Conservation (phyloP, 2,888 invertebrate species). For the Xylota sylvarum region DNA sequence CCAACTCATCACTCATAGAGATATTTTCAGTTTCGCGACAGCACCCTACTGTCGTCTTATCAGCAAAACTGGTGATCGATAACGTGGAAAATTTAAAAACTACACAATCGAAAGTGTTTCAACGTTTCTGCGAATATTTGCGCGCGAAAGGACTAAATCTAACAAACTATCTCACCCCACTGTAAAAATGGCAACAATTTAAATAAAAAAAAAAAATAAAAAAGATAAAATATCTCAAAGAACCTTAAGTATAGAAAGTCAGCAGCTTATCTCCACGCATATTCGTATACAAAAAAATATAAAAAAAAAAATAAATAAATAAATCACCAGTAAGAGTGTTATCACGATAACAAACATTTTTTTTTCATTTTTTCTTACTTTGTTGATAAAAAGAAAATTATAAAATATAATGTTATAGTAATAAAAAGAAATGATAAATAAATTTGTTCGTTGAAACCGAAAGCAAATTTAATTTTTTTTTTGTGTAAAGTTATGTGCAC, state of each 20-base stretch:
- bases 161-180: conserved; percentile 5
- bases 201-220: not conserved
- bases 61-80: conserved; percentile 60
- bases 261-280: conserved; percentile 51
- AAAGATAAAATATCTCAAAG: conserved; percentile 22
- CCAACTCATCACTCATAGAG: not conserved
- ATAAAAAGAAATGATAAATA: conserved; percentile 34
- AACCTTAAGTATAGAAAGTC: conserved; percentile 38
- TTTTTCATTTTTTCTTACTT: conserved; percentile 9
- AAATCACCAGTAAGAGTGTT: conserved; percentile 46
- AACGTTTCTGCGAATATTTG: conserved; percentile 41
- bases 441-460: conserved; percentile 8
- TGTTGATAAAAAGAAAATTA: conserved; percentile 53
- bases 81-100: conserved; percentile 28
- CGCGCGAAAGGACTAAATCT: conserved; percentile 66
- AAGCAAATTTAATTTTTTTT: not conserved
- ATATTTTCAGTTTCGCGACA: conserved; percentile 14
- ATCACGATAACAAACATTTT: conserved; percentile 70
- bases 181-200: not conserved
- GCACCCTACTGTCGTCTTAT: conserved; percentile 44
- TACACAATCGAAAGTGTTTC: conserved; percentile 39
- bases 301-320: conserved; percentile 35
- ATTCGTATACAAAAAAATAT: conserved; percentile 22
- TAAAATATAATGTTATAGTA: conserved; percentile 31
- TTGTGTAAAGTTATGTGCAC: conserved; percentile 11